Percentiles rank a stretch among this genome's conserved stretches.
These are phyloP conservation scores for Scaptomyza hsui DNA, from an alignment of 1,140 invertebrate species.

Conservation along the genomic window DNA sequence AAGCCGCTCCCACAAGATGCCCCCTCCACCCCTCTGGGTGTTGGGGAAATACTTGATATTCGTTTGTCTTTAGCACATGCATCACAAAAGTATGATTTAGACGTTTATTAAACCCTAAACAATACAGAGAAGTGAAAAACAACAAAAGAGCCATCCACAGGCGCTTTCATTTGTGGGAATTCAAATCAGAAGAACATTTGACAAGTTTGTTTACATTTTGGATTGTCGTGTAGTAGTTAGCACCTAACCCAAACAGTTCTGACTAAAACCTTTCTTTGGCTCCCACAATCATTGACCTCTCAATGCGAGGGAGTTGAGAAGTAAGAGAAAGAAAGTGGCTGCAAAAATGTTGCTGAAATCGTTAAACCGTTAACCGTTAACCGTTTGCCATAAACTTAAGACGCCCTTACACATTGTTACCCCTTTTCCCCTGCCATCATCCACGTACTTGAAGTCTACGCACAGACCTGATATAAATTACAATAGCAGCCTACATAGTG, in stretches of 20 bases:
- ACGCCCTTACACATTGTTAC: constrained; percentile 10
- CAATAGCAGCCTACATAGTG: constrained; percentile 50
- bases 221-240: constrained; percentile 58
- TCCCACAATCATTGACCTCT: constrained; percentile 23
- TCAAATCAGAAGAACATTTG: constrained; percentile 67
- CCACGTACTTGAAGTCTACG: constrained; percentile 29
- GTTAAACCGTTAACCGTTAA: constrained; percentile 43
- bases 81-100: constrained; percentile 78
- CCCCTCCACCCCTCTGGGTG: not conserved
- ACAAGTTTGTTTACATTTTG: constrained; percentile 64
- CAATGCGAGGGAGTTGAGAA: constrained; percentile 1
- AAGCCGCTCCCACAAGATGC: constrained; percentile 32
- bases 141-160: not conserved
- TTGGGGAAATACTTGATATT: constrained; percentile 37
- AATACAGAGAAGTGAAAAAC: constrained; percentile 33
- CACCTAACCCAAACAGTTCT: constrained; percentile 42
- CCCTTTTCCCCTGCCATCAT: not conserved
- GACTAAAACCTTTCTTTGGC: not conserved
- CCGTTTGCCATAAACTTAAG: constrained; percentile 55
- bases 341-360: constrained; percentile 28
- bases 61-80: constrained; percentile 78
- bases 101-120: constrained; percentile 78
- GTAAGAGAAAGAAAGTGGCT: constrained; percentile 19
- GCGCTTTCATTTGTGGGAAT: constrained; percentile 66
- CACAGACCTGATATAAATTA: constrained; percentile 66